Percentiles rank a stretch among this genome's conserved stretches.
These are phyloP conservation scores for Limonius californicus DNA, from an alignment of 1,140 invertebrate genomes.

Conservation along the genomic window DNA sequence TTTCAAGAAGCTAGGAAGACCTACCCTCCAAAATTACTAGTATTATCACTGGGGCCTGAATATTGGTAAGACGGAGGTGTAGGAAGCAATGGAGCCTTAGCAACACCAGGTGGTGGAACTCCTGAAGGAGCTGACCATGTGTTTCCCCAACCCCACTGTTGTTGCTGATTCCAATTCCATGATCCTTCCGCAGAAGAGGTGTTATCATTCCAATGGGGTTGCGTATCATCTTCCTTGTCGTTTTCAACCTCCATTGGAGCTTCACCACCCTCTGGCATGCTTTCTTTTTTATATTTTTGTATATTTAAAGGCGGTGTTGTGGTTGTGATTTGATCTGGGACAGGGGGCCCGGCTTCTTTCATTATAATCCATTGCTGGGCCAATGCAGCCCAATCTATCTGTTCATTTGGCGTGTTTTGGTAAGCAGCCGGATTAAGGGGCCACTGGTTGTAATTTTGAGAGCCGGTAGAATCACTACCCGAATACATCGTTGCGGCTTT, in stretches of 20 bases:
- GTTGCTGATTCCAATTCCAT: slow-evolving; percentile 51
- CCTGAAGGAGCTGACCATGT: slow-evolving; percentile 44
- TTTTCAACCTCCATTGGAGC: slow-evolving; percentile 81
- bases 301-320: slow-evolving; percentile 51
- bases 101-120: slow-evolving; percentile 46
- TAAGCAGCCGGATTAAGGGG: slow-evolving; percentile 64
- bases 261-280: slow-evolving; percentile 62
- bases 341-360: slow-evolving; percentile 69
- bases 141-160: slow-evolving; percentile 48
- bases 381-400: slow-evolving; percentile 91
- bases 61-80: slow-evolving; percentile 46
- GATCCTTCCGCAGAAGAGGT: slow-evolving; percentile 29
- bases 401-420: slow-evolving; percentile 52
- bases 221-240: slow-evolving; percentile 54
- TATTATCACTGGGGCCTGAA: slow-evolving; percentile 34
- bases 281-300: slow-evolving; percentile 27
- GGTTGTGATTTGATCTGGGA: slow-evolving; percentile 48
- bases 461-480: slow-evolving; percentile 43
- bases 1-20: neutral
- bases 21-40: slow-evolving; percentile 36
- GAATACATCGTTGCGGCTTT: slow-evolving; percentile 36
- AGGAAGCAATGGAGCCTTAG: slow-evolving; percentile 46
- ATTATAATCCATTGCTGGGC: slow-evolving; percentile 98
- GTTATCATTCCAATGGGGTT: slow-evolving; percentile 36
- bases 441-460: slow-evolving; percentile 65